Percentiles rank a stretch among this genome's conserved stretches.
Evolutionary conservation across 2,113 vertebrate genomes (phyloP).

Genomic region (Chaetorhynchus papuensis): DNA sequence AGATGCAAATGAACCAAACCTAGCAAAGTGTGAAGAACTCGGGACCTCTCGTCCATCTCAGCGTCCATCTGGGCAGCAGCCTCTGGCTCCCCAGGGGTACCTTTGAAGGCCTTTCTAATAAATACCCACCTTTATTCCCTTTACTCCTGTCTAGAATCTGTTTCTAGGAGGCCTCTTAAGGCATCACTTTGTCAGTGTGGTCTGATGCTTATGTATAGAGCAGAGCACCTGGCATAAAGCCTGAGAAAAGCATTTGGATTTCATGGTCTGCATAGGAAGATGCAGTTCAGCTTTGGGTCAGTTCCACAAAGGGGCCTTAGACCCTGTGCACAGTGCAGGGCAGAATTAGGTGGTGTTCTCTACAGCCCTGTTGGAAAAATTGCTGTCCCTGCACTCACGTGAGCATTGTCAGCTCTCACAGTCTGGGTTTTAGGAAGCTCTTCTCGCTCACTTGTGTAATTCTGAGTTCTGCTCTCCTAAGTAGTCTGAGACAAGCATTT

Average conservation of each 20-base stretch:
- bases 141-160: too few relatives aligned
- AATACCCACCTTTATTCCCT: too few relatives aligned
- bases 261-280: background rate
- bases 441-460: background rate
- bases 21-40: too few relatives aligned
- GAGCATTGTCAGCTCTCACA: background rate
- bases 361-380: background rate
- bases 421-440: background rate
- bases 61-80: too few relatives aligned
- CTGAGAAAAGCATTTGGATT: background rate
- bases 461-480: background rate
- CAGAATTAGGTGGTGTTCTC: background rate
- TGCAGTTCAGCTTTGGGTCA: background rate
- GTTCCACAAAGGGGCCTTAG: background rate
- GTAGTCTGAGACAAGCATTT: background rate
- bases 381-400: accelerated
- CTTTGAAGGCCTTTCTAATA: too few relatives aligned
- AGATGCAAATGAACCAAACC: too few relatives aligned
- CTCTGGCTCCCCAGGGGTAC: too few relatives aligned
- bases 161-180: too few relatives aligned
- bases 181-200: background rate
- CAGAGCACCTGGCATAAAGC: background rate
- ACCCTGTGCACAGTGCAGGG: background rate
- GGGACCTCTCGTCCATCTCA: too few relatives aligned
- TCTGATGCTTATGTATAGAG: background rate